Conservation (phyloP, 2,797 vertebrate species). For the Meda fulgida region DNA sequence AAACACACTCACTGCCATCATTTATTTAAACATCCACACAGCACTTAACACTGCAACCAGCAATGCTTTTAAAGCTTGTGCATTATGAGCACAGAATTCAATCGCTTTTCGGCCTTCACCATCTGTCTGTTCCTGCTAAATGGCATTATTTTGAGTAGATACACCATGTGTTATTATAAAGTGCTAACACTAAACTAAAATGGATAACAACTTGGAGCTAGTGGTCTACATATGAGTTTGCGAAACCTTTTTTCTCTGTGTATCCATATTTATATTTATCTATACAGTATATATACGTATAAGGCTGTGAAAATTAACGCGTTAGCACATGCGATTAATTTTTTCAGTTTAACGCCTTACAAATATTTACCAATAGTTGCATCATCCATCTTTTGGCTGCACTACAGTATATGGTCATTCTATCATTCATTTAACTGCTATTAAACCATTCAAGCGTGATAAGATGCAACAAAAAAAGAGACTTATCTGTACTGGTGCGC, state of each 20-base stretch:
- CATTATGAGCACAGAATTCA: slow-evolving; percentile 33
- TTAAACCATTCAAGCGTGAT: too few relatives aligned
- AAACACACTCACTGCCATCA: slow-evolving; percentile 42
- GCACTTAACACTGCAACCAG: slow-evolving; percentile 25
- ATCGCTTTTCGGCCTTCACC: slow-evolving; percentile 15
- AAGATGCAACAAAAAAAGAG: too few relatives aligned
- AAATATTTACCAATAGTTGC: too few relatives aligned
- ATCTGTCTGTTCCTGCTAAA: slow-evolving; percentile 28
- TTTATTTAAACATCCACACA: slow-evolving; percentile 57
- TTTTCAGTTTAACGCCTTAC: too few relatives aligned
- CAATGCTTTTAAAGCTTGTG: slow-evolving; percentile 38
- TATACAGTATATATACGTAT: too few relatives aligned
- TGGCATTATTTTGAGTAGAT: background rate
- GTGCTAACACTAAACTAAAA: background rate
- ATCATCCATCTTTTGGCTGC: too few relatives aligned
- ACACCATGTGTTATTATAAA: slow-evolving; percentile 24
- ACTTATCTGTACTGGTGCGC: too few relatives aligned
- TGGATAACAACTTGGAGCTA: background rate
- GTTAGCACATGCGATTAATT: too few relatives aligned
- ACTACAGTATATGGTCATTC: too few relatives aligned
- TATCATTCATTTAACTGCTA: too few relatives aligned
- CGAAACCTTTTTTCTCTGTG: background rate
- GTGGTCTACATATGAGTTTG: background rate
- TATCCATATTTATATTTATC: background rate
- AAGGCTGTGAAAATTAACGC: too few relatives aligned